phyloP scores from a whole-genome alignment of 2,888 invertebrate genomes.

The Drosophila ezoana region DNA sequence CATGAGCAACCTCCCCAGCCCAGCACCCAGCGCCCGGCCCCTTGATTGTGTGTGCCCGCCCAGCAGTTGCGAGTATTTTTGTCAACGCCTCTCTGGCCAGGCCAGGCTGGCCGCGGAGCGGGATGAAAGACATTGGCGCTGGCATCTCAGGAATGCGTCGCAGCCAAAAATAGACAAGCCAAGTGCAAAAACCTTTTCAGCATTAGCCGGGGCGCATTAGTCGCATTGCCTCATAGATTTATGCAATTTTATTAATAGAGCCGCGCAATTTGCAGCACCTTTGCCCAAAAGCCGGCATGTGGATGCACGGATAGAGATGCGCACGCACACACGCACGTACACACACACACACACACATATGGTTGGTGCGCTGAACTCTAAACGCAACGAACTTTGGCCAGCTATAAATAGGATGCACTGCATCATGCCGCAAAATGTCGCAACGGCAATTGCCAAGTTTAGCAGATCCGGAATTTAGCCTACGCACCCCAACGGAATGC shows the following conservation, averaged over 20 bases:
- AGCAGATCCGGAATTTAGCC: constrained; percentile 60
- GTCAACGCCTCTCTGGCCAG: constrained; percentile 10
- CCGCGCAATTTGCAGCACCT: constrained; percentile 39
- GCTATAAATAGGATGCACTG: constrained; percentile 43
- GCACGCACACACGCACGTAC: neutral
- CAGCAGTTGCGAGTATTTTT: constrained; percentile 33
- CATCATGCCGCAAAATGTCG: constrained; percentile 43
- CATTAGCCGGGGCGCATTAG: constrained; percentile 37
- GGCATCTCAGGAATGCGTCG: constrained; percentile 74
- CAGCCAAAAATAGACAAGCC: constrained; percentile 66
- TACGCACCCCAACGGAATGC: constrained; percentile 11
- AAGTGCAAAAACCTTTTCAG: constrained; percentile 79
- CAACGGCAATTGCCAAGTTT: constrained; percentile 53
- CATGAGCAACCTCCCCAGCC: constrained; percentile 52
- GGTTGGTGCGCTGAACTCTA: constrained; percentile 50
- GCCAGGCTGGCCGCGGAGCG: constrained; percentile 13
- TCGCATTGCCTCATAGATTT: constrained; percentile 30
- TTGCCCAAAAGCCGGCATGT: constrained; percentile 36
- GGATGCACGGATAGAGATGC: neutral
- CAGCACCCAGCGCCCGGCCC: neutral
- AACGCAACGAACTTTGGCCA: constrained; percentile 44
- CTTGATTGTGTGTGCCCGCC: neutral
- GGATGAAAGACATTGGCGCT: constrained; percentile 22
- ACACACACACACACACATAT: neutral
- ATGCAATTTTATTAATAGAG: constrained; percentile 58